Base-by-base conservation (phyloP, 2,888 invertebrate genomes). In the Nebria salina region DNA sequence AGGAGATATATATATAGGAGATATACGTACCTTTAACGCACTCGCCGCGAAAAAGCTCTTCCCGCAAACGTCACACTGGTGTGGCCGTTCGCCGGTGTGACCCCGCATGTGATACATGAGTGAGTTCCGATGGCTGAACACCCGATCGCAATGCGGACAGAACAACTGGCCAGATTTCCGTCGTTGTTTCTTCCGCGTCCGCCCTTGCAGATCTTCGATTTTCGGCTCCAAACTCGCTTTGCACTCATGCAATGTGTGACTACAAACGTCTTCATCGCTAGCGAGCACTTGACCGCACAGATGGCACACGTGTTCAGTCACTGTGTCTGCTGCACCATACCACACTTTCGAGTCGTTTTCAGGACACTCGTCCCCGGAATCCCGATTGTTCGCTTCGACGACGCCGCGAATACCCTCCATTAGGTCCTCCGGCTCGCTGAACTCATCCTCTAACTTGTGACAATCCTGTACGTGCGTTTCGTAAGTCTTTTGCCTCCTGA, bases 371-470 rank as follows among this genome's bases (percentile, higher is more conserved):
- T 84, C 85, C 25, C 86, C 86, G n/a, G 85, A 84, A 78, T 83
- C 83, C 42, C 83, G 84, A 70, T 20, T 20, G 20, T 20, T 20
- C 20, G 20, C 20, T 20, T 88, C 88, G 84, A 95, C 95, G 13
- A 95, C 93, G 84, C 94, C 94, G 84, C 95, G 92, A 85, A 96
- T 95, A 73, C 96, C 96, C 85, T 94, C 96, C 92, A 96, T 94
- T 88, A 96, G 91, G 88, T 96, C 96, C 87, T 96, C 96, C 0
- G 95, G 94, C 85, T 96, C 96, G 84, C 95, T 95, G 87, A 96
- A 96, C 87, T 96, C 96, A 83, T 93, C 93, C 86, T 94, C 92
- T 83, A 91, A 92, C 72, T 92, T 91, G 85, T 93, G 93, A 0
- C 89, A 90, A 70, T 92, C 92, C 83, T 91, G 90, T 83, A 93